Percentiles rank a stretch among this genome's conserved stretches.
Conservation (phyloP, 2,797 vertebrate species). For the Podarcis siculus region DNA sequence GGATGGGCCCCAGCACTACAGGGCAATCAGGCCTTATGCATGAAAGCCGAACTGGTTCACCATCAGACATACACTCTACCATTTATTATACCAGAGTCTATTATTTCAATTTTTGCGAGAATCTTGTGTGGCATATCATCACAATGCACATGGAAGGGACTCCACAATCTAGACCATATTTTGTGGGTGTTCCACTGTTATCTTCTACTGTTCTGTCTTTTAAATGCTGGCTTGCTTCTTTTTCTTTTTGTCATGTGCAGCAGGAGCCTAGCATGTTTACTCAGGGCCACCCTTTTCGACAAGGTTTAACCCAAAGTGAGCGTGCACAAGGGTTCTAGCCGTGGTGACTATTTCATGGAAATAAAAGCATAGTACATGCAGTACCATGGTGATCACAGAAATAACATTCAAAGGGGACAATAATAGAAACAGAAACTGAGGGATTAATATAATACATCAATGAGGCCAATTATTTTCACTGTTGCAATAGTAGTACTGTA, state of each 20-base stretch:
- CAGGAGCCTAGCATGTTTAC: background rate
- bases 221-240: background rate
- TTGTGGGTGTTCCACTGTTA: background rate
- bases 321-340: background rate
- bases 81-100: background rate
- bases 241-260: background rate
- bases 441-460: background rate
- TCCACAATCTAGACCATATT: background rate
- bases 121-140: constrained; percentile 36
- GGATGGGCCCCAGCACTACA: background rate
- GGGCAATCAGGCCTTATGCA: background rate
- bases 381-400: background rate
- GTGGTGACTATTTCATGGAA: background rate
- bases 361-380: too few relatives aligned
- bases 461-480: background rate
- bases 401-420: background rate
- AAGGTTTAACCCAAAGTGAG: background rate
- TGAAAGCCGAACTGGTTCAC: background rate
- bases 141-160: constrained; percentile 11
- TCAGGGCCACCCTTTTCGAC: background rate
- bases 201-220: background rate
- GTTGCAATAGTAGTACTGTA: background rate
- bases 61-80: background rate
- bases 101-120: background rate
- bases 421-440: background rate